These are phyloP conservation scores for Encarsia formosa DNA, from an alignment of 2,888 invertebrate genomes.

Conservation along the genomic window DNA sequence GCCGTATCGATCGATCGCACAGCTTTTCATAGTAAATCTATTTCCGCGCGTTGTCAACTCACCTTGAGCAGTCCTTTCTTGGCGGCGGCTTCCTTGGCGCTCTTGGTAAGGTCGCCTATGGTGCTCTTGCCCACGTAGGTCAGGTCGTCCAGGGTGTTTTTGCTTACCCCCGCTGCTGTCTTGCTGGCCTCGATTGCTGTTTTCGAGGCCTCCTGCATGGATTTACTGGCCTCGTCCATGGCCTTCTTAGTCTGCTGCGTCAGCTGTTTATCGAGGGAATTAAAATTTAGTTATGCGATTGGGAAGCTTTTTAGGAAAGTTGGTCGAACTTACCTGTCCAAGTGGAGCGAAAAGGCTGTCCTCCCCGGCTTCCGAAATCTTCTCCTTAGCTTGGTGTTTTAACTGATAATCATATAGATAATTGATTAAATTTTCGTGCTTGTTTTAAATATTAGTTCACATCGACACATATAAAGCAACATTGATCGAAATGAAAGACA, in stretches of 20 bases:
- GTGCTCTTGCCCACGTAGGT: slow-evolving; percentile 88
- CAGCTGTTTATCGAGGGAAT: slow-evolving; percentile 50
- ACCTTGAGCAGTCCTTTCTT: slow-evolving; percentile 83
- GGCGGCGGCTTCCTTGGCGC: slow-evolving; percentile 81
- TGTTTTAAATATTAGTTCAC: neutral
- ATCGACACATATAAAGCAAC: neutral
- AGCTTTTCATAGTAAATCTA: neutral
- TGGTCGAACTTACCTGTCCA: slow-evolving; percentile 66
- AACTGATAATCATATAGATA: slow-evolving; percentile 45
- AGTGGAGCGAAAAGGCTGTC: slow-evolving; percentile 73
- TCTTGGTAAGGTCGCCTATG: slow-evolving; percentile 84
- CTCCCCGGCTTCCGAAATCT: slow-evolving; percentile 66
- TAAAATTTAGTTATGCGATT: neutral
- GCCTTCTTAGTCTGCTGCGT: slow-evolving; percentile 86
- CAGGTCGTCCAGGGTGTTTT: slow-evolving; percentile 82
- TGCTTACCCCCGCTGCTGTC: slow-evolving; percentile 82
- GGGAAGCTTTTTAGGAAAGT: neutral
- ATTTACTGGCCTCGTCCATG: slow-evolving; percentile 75
- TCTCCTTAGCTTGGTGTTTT: slow-evolving; percentile 62
- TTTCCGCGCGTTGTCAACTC: slow-evolving; percentile 21
- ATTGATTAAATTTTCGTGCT: neutral
- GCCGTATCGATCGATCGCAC: no score
- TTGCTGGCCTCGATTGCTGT: slow-evolving; percentile 81
- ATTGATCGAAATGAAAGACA: neutral
- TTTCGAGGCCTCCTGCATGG: slow-evolving; percentile 80